Evolutionary conservation across 2,797 vertebrate genomes (phyloP).

Genomic region (Cirrhinus molitorella): DNA sequence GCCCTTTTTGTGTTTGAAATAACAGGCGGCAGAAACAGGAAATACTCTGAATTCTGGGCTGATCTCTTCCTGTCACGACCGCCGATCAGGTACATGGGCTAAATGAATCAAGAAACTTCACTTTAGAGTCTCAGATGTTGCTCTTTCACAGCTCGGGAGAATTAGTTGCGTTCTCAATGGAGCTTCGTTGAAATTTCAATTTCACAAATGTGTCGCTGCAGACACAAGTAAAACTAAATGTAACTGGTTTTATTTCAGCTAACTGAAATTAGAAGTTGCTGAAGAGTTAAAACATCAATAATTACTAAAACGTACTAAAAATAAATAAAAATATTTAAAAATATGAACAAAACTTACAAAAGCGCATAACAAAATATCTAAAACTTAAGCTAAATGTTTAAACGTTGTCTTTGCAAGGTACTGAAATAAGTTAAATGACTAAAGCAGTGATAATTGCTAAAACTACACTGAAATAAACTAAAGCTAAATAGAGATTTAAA

Average conservation of each 20-base stretch:
- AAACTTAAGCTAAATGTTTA: too few relatives aligned
- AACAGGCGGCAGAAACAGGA: background rate
- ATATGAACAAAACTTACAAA: too few relatives aligned
- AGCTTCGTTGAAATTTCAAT: background rate
- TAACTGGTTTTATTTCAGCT: too few relatives aligned
- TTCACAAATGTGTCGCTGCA: background rate
- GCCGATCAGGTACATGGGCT: background rate
- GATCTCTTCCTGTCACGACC: background rate
- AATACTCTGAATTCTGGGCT: conserved; percentile 11
- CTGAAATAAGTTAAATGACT: background rate
- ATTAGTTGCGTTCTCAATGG: background rate
- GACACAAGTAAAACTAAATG: too few relatives aligned
- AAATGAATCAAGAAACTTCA: background rate
- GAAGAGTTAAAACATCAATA: too few relatives aligned
- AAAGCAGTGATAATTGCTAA: background rate
- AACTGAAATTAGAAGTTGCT: too few relatives aligned
- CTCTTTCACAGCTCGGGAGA: background rate
- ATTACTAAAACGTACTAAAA: too few relatives aligned
- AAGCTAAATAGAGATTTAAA: background rate
- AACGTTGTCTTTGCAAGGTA: too few relatives aligned
- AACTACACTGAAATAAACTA: background rate
- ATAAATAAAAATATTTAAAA: too few relatives aligned
- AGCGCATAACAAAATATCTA: too few relatives aligned
- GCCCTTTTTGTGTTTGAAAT: background rate
- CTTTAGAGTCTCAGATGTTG: too few relatives aligned